Conservation (phyloP, 2,888 invertebrate genomes). For the Dryocosmus kuriphilus region DNA sequence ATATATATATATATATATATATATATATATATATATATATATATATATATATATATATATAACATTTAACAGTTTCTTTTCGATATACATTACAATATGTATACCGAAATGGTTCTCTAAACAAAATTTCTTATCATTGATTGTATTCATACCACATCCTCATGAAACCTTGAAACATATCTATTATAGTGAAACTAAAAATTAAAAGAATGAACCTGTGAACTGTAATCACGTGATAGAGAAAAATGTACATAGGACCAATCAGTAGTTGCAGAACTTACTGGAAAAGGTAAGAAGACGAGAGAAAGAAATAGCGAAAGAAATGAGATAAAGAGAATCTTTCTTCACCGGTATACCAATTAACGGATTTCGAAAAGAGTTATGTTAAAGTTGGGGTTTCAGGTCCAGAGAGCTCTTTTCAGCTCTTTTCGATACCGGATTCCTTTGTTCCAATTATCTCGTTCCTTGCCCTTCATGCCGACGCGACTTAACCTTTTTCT, state of each 20-base stretch:
- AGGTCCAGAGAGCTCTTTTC: constrained; percentile 51
- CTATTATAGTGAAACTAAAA: constrained; percentile 2
- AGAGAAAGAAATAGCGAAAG: constrained; percentile 44
- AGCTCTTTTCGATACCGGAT: constrained; percentile 55
- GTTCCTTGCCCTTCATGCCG: constrained; percentile 55
- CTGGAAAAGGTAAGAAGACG: constrained; percentile 23
- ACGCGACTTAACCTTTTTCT: constrained; percentile 63
- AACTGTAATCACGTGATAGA: background rate
- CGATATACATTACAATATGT: too few species aligned
- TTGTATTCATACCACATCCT: constrained; percentile 19
- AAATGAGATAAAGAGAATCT: constrained; percentile 58
- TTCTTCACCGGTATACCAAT: constrained; percentile 61
- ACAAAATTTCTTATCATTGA: too few species aligned
- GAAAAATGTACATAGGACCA: background rate
- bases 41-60: too few species aligned
- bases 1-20: too few species aligned
- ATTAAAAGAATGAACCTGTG: constrained; percentile 41
- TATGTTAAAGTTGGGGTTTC: constrained; percentile 54
- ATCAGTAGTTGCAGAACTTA: constrained; percentile 20
- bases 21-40: too few species aligned
- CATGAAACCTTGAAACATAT: background rate
- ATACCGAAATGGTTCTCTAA: too few species aligned
- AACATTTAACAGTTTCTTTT: too few species aligned
- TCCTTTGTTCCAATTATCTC: constrained; percentile 69
- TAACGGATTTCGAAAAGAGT: constrained; percentile 68